Base-by-base conservation (phyloP, 2,113 vertebrate genomes). In the Epinephelus moara region DNA sequence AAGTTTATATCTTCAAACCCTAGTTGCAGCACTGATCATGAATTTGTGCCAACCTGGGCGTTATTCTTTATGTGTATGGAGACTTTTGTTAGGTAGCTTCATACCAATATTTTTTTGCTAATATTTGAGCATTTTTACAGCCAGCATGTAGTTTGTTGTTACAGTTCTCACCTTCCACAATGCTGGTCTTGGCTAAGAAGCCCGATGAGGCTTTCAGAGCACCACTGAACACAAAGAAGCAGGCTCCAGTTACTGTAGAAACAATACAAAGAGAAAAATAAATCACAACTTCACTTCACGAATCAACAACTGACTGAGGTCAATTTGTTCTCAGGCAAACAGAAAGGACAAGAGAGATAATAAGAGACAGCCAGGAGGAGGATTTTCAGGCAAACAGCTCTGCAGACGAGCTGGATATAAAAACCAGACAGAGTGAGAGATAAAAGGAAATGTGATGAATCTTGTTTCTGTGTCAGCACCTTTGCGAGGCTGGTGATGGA, bases 161-260 rank as follows among this genome's bases (percentile, higher is more conserved):
- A 37, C 70, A 49, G 23, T 61, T 80, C 85, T 95, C 96, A 99
- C 98, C 98, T 99, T 99, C 98, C 23, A 99, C 98, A 30, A 99
- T 99, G 94, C 98, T 99, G 91, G 98, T 98, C 92, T 99, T 99
- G 89, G 98, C 98, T 82, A 98, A 95, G 93, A 95, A 99, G 78
- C 98, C 98, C 3, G 98, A 99, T 64, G 98, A 98, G 62, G 97
- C 94, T 92, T 99, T 99, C 93, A 99, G 94, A 91, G 98, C 97
- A 7, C 98, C 98, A 50, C 98, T 99, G 95, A 99, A 99, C 89
- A 99, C 98, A 91, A 99, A 99, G 94, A 99, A 99, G 91, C 97
- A 98, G 92, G 98, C 97, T 84, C 98, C 98, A 55, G 98, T 99
- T 82, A 99, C 98, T 99, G 92, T 64, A 94, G 93, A 4, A 23